Base-by-base conservation (phyloP, 2,888 invertebrate genomes). In the Cenopis cana region DNA sequence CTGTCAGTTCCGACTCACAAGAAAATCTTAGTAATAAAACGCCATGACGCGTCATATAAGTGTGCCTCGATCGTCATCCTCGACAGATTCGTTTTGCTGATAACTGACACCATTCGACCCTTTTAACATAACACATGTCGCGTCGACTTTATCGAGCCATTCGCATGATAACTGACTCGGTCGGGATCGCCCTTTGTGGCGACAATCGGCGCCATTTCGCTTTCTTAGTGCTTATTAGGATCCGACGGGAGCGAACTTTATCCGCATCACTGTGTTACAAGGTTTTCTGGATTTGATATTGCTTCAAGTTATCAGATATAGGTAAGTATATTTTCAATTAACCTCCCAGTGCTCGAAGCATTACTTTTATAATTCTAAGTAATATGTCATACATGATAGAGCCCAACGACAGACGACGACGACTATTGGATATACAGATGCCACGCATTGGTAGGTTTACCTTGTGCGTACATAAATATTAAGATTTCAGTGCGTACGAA, bases 141-240 rank as follows among this genome's bases (percentile, higher is more conserved):
- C 14, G 6, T 1, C n/a, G n/a, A 6, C 24, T 55, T 55, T n/a
- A 55, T 29, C 24, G 24, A 29, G 29, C 55, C 54, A 55, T 55
- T 55, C 55, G 55, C 55, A 55, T 29, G 55, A 55, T 55, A 55
- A 55, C 29, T 55, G 55, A 24, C 55, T 52, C 12, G 6, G 55
- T 55, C 29, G 24, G 55, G 14, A 29, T 29, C 55, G 55, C 29
- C 55, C 55, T 55, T 55, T 55, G 55, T 55, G 55, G 14, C 55
- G 29, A 11, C 14, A n/a, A 55, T 29, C 24, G 55, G 55, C n/a
- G 55, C 20, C 55, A 29, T 29, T 29, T 55, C 29, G 55, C 29
- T 29, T 29, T 29, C 55, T 29, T 46, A n/a, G 46, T n/a, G 46
- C n/a, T 33, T 6, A 33, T n/a, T n/a, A 46, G 14, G 46, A 46